Base-by-base conservation (phyloP, 2,113 vertebrate genomes). In the Puffinus mauretanicus region DNA sequence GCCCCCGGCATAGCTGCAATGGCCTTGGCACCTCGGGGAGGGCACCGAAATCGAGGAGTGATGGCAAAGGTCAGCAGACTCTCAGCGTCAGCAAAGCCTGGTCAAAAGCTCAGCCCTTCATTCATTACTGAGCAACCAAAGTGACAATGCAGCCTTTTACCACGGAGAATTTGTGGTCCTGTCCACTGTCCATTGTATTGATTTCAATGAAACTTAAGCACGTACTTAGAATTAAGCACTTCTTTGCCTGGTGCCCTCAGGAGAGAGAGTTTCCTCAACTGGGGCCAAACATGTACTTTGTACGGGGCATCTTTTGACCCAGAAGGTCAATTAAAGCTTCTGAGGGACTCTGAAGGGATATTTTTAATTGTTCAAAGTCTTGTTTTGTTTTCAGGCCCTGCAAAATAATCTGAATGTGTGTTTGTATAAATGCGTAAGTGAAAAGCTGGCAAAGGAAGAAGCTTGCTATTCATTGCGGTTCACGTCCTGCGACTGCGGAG, bases 211-310 rank as follows among this genome's bases (percentile, higher is more conserved):
- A 94, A 73, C 75, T 82, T 70, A 66, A 88, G 75, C 3, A 1
- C 1, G 1, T 27, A 40, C 89, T 90, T 65, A 95, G 88, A 95
- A 89, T 80, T 65, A 93, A 92, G 54, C 32, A 61, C 36, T 88
- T 91, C 54, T 95, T 93, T 80, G 36, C 73, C 26, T 42, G 18
- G 2, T 89, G 70, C 84, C 89, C 93, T 93, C 94, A 95, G 94
- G 95, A 95, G 90, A 89, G 78, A 60, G 84, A 54, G 55, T 96
- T 97, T 97, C 94, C 75, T 88, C 82, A 89, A 71, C 57, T 69
- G 44, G 77, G 95, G 86, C 94, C 97, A 95, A 94, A 97, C 82
- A 82, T 94, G 89, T 94, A 91, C 55, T 95, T 95, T 97, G 40
- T 93, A 94, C 1, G 0, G 78, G 95, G 81, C 86, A 96, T 97